Base-by-base conservation (phyloP, 2,797 vertebrate genomes). In the Lacerta viridis region DNA sequence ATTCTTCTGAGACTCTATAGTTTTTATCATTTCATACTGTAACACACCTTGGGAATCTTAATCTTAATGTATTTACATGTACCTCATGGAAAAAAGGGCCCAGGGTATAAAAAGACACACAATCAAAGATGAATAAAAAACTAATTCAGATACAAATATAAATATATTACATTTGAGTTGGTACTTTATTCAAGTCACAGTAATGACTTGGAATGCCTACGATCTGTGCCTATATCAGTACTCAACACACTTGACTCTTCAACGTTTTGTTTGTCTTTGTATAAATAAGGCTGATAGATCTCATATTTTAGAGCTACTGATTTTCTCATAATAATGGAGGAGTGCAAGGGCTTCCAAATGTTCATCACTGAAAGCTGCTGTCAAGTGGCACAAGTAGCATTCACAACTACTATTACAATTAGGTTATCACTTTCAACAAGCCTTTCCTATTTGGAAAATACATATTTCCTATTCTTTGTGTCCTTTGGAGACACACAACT, bases 331-430 rank as follows among this genome's bases (percentile, higher is more conserved):
- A 36, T 33, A 82, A 69, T 59, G 4, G 59, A 74, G n/a, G 41
- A 75, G 9, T 33, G 33, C 27, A 66, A 88, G 41, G 36, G 27
- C 27, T 87, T 84, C 79, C 66, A 75, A 84, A 84, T 59, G 43
- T 33, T 87, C 59, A 84, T 15, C n/a, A 86, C 25, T n/a, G 20
- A 75, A 87, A 87, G 69, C 55, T 80, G 27, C 39, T 75, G 27
- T 75, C 59, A 75, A 84, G 59, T n/a, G 29, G 41, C 17, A 36
- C 46, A 43, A 39, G 66, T 55, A 79, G 33, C 5, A 29, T 43
- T 64, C 36, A 84, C 7, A 68, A 55, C 25, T 43, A 75, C 13
- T 64, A 64, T 64, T 50, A 87, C 46, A 81, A 87, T 87, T 80
- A 76, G 71, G 36, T 80, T 43, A 74, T 41, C 43, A 23, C 64